Conservation (phyloP, 2,113 vertebrate genomes). For the Aspiorhynchus laticeps region DNA sequence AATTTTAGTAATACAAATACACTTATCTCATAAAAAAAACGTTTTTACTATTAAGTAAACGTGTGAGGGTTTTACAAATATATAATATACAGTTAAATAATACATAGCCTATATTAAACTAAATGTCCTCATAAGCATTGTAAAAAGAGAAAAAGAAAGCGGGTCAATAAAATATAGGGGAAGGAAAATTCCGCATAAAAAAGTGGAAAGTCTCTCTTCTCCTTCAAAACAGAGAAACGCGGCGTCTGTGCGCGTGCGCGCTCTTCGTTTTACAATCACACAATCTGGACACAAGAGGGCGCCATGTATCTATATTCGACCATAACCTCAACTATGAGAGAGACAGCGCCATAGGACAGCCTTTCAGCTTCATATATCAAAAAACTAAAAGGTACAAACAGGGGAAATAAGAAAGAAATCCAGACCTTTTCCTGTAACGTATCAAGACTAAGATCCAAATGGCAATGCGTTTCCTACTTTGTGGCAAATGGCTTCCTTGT, state of each 20-base stretch:
- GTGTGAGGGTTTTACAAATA: not conserved
- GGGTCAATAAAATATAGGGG: not conserved
- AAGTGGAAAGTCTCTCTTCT: too few species aligned
- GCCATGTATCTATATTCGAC: not conserved
- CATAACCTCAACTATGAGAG: not conserved
- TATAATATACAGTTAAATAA: too few species aligned
- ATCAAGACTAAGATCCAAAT: not conserved
- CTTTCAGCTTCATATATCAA: not conserved
- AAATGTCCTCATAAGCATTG: not conserved
- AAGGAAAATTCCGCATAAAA: not conserved
- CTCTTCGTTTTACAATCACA: not conserved
- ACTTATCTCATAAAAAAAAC: too few species aligned
- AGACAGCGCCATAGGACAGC: not conserved
- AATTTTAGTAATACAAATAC: too few species aligned
- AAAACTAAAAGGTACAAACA: not conserved
- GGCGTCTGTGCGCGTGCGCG: not conserved
- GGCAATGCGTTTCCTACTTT: not conserved
- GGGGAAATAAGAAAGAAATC: not conserved
- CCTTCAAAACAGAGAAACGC: too few species aligned
- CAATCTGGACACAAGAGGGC: conserved; percentile 11
- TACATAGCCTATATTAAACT: not conserved
- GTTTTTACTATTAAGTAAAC: not conserved
- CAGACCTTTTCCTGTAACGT: not conserved
- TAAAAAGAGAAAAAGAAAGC: not conserved
- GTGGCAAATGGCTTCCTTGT: not conserved